A percentile compares a stretch with the other conserved stretches of the same genome.
phyloP scores from a whole-genome alignment of 2,113 vertebrate genomes.

The Bucco capensis region DNA sequence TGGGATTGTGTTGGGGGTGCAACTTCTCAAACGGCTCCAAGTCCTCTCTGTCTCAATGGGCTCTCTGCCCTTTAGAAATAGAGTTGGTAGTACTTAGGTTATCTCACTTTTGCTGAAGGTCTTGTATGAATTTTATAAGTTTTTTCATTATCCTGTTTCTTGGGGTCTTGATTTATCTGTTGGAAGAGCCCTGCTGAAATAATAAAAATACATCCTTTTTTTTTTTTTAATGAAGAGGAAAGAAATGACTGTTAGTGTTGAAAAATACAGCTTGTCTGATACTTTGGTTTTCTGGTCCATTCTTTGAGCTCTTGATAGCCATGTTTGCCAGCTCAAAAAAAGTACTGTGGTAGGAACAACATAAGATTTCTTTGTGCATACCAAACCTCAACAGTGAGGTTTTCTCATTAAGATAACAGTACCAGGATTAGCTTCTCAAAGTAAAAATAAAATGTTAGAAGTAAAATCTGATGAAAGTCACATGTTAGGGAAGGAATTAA shows the following conservation, averaged over 20 bases:
- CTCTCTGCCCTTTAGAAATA: not conserved
- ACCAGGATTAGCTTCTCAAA: not conserved
- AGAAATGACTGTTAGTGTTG: not conserved
- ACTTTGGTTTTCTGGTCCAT: not conserved
- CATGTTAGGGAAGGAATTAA: not conserved
- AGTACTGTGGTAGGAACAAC: not conserved
- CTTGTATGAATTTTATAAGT: not conserved
- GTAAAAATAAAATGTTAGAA: not conserved
- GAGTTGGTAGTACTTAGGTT: not conserved
- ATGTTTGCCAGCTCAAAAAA: not conserved
- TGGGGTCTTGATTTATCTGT: not conserved
- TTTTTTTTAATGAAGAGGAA: not conserved
- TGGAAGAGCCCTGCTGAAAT: not conserved
- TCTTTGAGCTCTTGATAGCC: not conserved
- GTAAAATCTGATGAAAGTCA: not conserved
- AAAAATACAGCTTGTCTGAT: not conserved
- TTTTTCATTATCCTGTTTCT: not conserved
- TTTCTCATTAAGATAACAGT: not conserved
- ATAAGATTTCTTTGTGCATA: not conserved
- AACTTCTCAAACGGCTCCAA: not conserved
- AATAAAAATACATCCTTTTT: not conserved
- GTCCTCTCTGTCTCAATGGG: not conserved
- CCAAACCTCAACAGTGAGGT: not conserved
- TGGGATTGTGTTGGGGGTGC: not conserved
- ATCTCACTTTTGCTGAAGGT: not conserved